Evolutionary conservation across 2,888 invertebrate species (phyloP).

Genomic region (Tenthredo scrophulariae): DNA sequence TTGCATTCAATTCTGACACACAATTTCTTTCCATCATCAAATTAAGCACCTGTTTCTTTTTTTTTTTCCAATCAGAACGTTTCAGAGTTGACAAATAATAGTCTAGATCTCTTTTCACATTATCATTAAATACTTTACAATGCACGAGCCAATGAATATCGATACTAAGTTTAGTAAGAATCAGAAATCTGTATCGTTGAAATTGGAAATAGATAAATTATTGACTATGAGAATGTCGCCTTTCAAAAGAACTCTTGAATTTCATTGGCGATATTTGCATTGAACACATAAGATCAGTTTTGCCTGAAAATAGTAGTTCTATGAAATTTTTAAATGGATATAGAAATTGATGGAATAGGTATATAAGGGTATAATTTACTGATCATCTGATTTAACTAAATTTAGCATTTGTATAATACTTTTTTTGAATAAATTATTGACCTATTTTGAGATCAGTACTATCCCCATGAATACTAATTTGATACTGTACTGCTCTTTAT

Average conservation of each 20-base stretch:
- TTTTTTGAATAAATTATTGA: conserved; percentile 30
- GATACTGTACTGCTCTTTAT: conserved; percentile 5
- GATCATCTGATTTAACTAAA: conserved; percentile 49
- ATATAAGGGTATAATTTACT: not conserved
- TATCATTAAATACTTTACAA: conserved; percentile 16
- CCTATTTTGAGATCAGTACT: conserved; percentile 27
- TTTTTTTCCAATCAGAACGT: conserved; percentile 16
- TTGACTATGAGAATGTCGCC: not conserved
- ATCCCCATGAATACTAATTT: conserved; percentile 32
- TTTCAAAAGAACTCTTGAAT: not conserved
- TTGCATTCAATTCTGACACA: conserved; percentile 40
- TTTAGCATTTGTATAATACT: conserved; percentile 39
- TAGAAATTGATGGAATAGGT: not conserved
- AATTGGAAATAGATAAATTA: not conserved
- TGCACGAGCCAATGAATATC: conserved; percentile 48
- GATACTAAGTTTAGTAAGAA: conserved; percentile 30
- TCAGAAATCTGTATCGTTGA: conserved; percentile 15
- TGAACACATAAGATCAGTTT: not conserved
- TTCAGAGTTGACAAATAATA: conserved; percentile 7
- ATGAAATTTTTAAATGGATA: conserved; percentile 15
- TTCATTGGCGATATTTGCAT: not conserved
- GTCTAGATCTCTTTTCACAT: not conserved
- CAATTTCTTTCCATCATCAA: conserved; percentile 6
- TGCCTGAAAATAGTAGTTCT: not conserved
- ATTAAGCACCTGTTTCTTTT: conserved; percentile 23